Evolutionary conservation across 2,113 vertebrate species (phyloP).

Genomic region (Ictidomys tridecemlineatus): DNA sequence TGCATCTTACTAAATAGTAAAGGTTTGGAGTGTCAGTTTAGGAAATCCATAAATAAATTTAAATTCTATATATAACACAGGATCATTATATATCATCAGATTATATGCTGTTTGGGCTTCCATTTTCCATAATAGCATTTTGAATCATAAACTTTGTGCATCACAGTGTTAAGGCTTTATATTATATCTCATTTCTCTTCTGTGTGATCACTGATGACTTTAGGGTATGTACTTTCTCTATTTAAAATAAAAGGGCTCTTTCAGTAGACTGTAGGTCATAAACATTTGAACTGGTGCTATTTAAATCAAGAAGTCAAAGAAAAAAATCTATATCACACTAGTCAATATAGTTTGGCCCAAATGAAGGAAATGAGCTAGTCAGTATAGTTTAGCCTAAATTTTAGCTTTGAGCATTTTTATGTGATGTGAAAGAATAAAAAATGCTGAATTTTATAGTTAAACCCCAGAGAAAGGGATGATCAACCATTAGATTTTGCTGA

Average conservation of each 20-base stretch:
- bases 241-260: neutral
- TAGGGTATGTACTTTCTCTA: neutral
- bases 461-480: neutral
- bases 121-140: neutral
- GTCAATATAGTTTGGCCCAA: neutral
- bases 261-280: neutral
- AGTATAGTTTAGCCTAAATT: neutral
- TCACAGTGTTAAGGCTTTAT: neutral
- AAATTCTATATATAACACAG: neutral
- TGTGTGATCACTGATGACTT: neutral
- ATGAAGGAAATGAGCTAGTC: neutral
- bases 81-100: neutral
- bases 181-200: conserved; percentile 3
- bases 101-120: neutral
- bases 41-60: neutral
- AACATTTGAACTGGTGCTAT: neutral
- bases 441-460: conserved; percentile 27
- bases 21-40: neutral
- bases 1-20: neutral
- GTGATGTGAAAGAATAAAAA: neutral
- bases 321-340: neutral
- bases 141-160: conserved; percentile 16
- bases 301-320: neutral
- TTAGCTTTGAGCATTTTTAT: conserved; percentile 33
- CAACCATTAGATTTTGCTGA: conserved; percentile 41